Conservation (phyloP, 2,113 vertebrate genomes). For the Fregetta grallaria region DNA sequence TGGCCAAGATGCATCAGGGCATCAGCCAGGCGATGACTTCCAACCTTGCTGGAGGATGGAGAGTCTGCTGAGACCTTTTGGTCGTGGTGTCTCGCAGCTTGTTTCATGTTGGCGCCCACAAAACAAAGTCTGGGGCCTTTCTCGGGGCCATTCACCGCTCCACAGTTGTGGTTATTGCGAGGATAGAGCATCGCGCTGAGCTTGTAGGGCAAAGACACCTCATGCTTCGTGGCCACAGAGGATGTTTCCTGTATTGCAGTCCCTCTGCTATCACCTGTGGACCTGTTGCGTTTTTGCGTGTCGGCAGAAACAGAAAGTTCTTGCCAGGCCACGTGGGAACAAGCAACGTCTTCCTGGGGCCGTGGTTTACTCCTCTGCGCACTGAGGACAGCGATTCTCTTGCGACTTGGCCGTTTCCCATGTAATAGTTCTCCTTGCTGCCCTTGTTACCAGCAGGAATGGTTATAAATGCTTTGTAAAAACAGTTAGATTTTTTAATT, state of each 20-base stretch:
- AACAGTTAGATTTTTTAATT: neutral
- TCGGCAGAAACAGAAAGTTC: neutral
- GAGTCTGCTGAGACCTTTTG: neutral
- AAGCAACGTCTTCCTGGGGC: neutral
- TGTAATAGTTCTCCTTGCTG: neutral
- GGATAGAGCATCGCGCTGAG: neutral
- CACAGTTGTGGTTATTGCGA: neutral
- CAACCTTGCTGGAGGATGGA: neutral
- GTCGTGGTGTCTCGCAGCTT: neutral
- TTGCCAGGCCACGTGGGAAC: neutral
- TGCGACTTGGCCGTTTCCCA: fast-evolving
- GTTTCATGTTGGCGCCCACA: neutral
- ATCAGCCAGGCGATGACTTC: neutral
- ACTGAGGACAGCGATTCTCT: fast-evolving
- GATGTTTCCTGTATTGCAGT: neutral
- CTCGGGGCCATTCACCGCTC: fast-evolving
- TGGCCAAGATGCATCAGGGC: neutral
- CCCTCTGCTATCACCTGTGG: neutral
- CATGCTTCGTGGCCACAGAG: neutral
- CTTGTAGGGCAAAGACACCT: neutral
- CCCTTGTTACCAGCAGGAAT: neutral
- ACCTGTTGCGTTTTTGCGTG: neutral
- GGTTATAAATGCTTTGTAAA: neutral
- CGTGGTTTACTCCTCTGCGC: neutral
- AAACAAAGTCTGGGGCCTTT: neutral